Evolutionary conservation across 2,113 vertebrate genomes (phyloP), one percentile per base, ranked within the genome.

Genomic region (Muscicapa adusta): DNA sequence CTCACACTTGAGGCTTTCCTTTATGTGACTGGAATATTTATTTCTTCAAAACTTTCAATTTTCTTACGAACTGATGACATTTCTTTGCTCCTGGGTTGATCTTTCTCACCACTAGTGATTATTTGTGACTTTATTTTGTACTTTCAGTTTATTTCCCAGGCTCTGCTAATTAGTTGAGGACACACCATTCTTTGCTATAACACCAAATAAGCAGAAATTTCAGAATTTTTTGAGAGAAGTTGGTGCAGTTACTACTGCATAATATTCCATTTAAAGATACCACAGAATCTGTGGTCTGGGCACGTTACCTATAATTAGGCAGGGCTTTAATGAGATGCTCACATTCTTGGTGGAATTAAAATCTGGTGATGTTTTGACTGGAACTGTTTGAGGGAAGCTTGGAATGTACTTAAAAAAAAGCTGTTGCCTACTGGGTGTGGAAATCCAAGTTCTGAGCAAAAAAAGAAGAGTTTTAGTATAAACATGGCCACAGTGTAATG

Each of bases 301-400:
- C 93, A 96, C 14, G 76, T 94, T 96, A 93, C 79, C 84, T 93
- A 19, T 95, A 96, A 96, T 97, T 96, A 97, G 48, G 77, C 68
- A 77, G 40, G 20, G 43, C 82, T 89, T 94, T 96, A 96, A 96
- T 94, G 85, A 96, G 93, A 90, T 95, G 68, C 89, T 95, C 7
- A 5, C 95, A 94, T 96, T 97, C 96, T 95, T 95, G 86, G 70
- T 0, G 36, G 80, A 91, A 96, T 97, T 96, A 96, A 96, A 95
- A 93, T 81, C 95, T 77, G 86, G 70, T 71, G 73, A 26, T 97
- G 93, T 96, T 96, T 96, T 95, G 88, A 92, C 94, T 96, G 93
- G 83, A 95, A 50, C 93, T 61, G 51, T 91, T 95, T 95, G 94
- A 93, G 86, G 92, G 93, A 95, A 89, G 74, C 76, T 91, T 96